Percentiles rank a stretch among this genome's conserved stretches.
phyloP scores from a whole-genome alignment of 2,888 invertebrate genomes.

The Gryllus longicercus region DNA sequence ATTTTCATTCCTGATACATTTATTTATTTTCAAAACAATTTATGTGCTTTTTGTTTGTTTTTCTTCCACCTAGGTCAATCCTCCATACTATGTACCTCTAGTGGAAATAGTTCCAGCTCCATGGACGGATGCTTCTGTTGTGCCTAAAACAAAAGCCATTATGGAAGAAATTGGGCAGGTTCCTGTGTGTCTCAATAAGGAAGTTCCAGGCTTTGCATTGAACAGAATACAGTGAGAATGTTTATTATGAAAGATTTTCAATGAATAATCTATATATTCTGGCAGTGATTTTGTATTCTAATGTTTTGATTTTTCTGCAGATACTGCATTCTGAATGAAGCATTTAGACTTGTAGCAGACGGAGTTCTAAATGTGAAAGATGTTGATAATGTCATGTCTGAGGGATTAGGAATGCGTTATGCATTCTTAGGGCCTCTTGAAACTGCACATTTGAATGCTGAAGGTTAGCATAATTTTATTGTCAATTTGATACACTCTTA shows the following conservation, averaged over 20 bases:
- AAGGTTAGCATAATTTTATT: conserved; percentile 58
- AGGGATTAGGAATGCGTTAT: conserved; percentile 91
- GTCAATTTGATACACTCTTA: not conserved
- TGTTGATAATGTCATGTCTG: conserved; percentile 88
- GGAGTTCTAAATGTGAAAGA: conserved; percentile 84
- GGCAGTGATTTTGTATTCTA: no score
- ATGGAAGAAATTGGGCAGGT: conserved; percentile 89
- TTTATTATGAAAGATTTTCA: not conserved
- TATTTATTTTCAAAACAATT: no score
- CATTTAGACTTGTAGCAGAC: conserved; percentile 81
- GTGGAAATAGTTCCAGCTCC: conserved; percentile 93
- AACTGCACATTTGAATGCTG: conserved; percentile 91
- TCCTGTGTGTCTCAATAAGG: conserved; percentile 79
- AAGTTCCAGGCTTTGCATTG: conserved; percentile 88
- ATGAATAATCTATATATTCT: not conserved
- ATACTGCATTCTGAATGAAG: conserved; percentile 89
- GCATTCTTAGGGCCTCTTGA: conserved; percentile 93
- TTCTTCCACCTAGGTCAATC: conserved; percentile 65
- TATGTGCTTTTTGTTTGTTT: not conserved
- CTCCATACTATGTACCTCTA: conserved; percentile 92
- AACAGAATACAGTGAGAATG: conserved; percentile 81
- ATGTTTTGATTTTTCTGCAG: conserved; percentile 47
- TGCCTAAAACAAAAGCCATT: conserved; percentile 66
- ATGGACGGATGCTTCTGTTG: conserved; percentile 80
- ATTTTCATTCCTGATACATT: no score